Evolutionary conservation across 2,888 invertebrate species (phyloP).

Genomic region (Cyclophora albipunctata): DNA sequence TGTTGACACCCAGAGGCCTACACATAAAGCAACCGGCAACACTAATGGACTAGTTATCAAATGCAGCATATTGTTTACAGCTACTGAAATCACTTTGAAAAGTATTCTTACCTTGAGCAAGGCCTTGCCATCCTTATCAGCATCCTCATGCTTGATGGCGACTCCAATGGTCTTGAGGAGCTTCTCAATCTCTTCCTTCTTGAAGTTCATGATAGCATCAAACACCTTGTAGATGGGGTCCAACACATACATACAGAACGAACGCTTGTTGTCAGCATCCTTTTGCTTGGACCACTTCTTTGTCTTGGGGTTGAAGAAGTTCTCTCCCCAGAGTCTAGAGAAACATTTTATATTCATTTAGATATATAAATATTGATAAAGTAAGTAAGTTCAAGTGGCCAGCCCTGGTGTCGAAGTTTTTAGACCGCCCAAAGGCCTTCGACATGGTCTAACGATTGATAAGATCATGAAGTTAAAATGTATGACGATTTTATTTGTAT

Average conservation of each 20-base stretch:
- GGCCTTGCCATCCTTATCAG: constrained; percentile 96
- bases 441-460: too few species aligned
- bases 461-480: too few species aligned
- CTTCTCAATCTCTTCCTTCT: constrained; percentile 93
- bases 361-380: too few species aligned
- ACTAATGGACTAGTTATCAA: constrained; percentile 54
- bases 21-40: constrained; percentile 55
- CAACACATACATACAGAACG: constrained; percentile 99
- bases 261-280: constrained; percentile 94
- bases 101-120: constrained; percentile 83
- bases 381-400: too few species aligned
- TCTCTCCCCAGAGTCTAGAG: constrained; percentile 94
- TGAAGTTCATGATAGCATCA: constrained; percentile 90
- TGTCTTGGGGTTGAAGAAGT: constrained; percentile 97
- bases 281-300: constrained; percentile 98
- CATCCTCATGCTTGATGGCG: constrained; percentile 93
- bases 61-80: too few species aligned
- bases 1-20: constrained; percentile 70
- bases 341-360: too few species aligned
- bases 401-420: too few species aligned
- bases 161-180: constrained; percentile 94
- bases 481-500: constrained; percentile 26
- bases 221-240: constrained; percentile 98
- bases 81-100: too few species aligned
- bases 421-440: too few species aligned